These are phyloP conservation scores for Tetraodon nigroviridis DNA, from an alignment of 2,113 vertebrate species.

Conservation along the genomic window DNA sequence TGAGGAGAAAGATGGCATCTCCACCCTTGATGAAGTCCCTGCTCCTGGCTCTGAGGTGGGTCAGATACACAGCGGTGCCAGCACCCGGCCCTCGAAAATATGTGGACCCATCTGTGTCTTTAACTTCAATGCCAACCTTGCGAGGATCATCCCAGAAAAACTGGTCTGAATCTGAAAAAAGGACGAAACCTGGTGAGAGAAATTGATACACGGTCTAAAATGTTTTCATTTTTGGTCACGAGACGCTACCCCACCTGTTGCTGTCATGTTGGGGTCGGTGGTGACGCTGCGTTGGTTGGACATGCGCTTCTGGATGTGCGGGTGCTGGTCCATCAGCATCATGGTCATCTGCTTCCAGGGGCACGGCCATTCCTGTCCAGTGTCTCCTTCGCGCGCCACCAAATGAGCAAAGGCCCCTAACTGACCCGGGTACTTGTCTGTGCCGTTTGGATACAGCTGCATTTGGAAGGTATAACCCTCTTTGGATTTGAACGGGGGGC, in stretches of 20 bases:
- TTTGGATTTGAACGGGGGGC: slow-evolving; percentile 81
- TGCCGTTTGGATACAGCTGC: slow-evolving; percentile 66
- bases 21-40: slow-evolving; percentile 85
- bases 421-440: slow-evolving; percentile 18
- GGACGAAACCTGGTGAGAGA: neutral
- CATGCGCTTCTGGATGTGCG: slow-evolving; percentile 85
- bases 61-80: slow-evolving; percentile 76
- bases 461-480: slow-evolving; percentile 89
- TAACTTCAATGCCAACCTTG: slow-evolving; percentile 69
- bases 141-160: slow-evolving; percentile 84
- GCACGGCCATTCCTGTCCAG: slow-evolving; percentile 81
- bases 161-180: slow-evolving; percentile 7
- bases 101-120: slow-evolving; percentile 75
- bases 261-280: slow-evolving; percentile 74
- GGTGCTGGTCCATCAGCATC: slow-evolving; percentile 85
- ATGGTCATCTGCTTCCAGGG: slow-evolving; percentile 87
- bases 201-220: neutral
- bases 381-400: slow-evolving; percentile 78
- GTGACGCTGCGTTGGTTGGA: slow-evolving; percentile 86
- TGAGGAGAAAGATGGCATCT: slow-evolving; percentile 79
- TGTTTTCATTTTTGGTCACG: neutral
- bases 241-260: slow-evolving; percentile 60
- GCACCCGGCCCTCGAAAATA: slow-evolving; percentile 70
- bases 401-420: slow-evolving; percentile 76
- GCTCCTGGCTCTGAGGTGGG: slow-evolving; percentile 77